Conservation (phyloP, 2,888 invertebrate genomes). For the Bursaphelenchus okinawaensis region DNA sequence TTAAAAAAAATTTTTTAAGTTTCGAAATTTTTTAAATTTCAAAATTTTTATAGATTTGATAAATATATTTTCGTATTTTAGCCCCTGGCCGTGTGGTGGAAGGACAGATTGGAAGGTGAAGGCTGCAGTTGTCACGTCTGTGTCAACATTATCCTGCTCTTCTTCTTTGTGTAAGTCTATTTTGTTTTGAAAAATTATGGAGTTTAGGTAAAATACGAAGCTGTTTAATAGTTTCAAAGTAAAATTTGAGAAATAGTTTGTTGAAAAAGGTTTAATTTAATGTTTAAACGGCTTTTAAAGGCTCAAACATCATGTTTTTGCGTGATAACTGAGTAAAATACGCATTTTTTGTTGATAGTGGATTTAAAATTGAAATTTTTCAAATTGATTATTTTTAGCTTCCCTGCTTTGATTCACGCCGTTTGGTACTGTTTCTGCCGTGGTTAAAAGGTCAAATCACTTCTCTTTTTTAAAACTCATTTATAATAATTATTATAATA, state of each 20-base stretch:
- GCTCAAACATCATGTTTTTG: no score
- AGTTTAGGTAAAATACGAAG: not conserved
- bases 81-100: not conserved
- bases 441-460: not conserved
- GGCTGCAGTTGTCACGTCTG: not conserved
- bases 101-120: not conserved
- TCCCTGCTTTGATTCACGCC: not conserved
- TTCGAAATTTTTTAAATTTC: no score
- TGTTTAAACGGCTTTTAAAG: no score
- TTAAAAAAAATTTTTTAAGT: no score
- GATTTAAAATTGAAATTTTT: not conserved
- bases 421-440: not conserved
- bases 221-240: no score
- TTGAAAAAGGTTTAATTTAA: no score
- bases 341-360: not conserved
- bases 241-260: not conserved
- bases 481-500: no score
- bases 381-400: not conserved
- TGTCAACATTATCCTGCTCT: not conserved
- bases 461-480: no score
- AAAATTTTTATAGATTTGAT: no score
- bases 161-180: not conserved
- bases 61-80: not conserved
- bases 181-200: not conserved
- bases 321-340: no score